phyloP scores from a whole-genome alignment of 2,888 invertebrate species.

The Thyatira batis region DNA sequence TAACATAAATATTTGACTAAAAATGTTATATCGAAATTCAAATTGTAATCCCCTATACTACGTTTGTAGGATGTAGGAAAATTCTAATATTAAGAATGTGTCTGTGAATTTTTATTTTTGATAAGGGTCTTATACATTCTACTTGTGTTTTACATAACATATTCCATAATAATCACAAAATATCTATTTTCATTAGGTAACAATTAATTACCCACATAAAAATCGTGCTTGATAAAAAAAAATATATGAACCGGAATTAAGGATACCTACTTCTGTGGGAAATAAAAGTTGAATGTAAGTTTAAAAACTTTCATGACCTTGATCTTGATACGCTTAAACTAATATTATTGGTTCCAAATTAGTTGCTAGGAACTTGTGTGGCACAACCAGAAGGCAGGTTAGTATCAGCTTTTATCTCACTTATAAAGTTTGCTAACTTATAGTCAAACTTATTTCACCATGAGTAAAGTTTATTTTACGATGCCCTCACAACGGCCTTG shows the following conservation, averaged over 20 bases:
- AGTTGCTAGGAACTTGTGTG: neutral
- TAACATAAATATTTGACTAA: too few relatives aligned
- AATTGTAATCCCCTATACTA: too few relatives aligned
- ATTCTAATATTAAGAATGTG: too few relatives aligned
- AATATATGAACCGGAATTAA: neutral
- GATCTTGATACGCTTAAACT: too few relatives aligned
- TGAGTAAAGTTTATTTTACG: slow-evolving; percentile 3
- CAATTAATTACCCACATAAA: too few relatives aligned
- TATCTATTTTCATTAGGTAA: neutral
- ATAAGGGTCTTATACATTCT: too few relatives aligned
- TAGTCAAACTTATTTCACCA: slow-evolving; percentile 3
- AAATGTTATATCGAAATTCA: too few relatives aligned
- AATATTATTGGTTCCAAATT: neutral
- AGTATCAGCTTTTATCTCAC: neutral
- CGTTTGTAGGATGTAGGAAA: too few relatives aligned
- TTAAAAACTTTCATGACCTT: too few relatives aligned
- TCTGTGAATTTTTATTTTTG: too few relatives aligned
- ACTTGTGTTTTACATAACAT: too few relatives aligned
- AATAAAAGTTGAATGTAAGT: neutral
- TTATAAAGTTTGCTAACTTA: neutral
- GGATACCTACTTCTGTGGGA: neutral
- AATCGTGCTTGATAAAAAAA: neutral
- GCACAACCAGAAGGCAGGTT: neutral
- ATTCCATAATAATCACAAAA: too few relatives aligned
- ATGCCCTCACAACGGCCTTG: slow-evolving; percentile 10